Base-by-base conservation (phyloP, 2,888 invertebrate species). In the Dioctria linearis region DNA sequence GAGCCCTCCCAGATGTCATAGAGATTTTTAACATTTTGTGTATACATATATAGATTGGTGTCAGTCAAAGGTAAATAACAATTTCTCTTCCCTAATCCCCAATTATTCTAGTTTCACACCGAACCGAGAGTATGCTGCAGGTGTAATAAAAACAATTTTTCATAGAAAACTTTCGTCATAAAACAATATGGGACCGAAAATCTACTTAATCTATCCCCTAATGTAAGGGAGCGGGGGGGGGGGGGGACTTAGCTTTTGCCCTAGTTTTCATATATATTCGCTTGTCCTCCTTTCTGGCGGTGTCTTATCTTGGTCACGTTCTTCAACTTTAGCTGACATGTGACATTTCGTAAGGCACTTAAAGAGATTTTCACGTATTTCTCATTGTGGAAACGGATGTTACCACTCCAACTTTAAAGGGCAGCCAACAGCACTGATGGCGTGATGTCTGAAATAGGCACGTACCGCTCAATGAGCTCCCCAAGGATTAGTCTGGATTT, bases 291-390 rank as follows among this genome's bases (percentile, higher is more conserved):
- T 37, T 49, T 49, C 46, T 69, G 51, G 39, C 40, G 40, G 65
- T 51, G 54, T 54, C 4, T 54, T 69, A 69, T 69, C 69, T 69
- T 69, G 69, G 69, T 69, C 69, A 69, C 69, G 69, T 69, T 69
- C 69, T 39, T 69, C 69, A 69, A 69, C 69, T 69, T 69, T 51
- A 51, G 69, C 69, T 69, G 69, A 69, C 69, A 69, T 69, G 51
- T 69, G 69, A 69, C 69, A 69, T 69, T 69, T 69, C 69, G 43
- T 51, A 49, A 69, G 69, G 51, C 69, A 69, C 69, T 69, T 69
- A 51, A 69, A 49, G 69, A 51, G 69, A 69, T 69, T 69, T 69
- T 51, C 69, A 69, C 69, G 69, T 69, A 69, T 69, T 51, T 39
- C 51, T 69, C 43, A 51, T 49, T 51, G 69, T 51, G 51, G 51